phyloP scores from a whole-genome alignment of 35 echinoderm and acorn worm species.

The Apostichopus parvimensis region DNA sequence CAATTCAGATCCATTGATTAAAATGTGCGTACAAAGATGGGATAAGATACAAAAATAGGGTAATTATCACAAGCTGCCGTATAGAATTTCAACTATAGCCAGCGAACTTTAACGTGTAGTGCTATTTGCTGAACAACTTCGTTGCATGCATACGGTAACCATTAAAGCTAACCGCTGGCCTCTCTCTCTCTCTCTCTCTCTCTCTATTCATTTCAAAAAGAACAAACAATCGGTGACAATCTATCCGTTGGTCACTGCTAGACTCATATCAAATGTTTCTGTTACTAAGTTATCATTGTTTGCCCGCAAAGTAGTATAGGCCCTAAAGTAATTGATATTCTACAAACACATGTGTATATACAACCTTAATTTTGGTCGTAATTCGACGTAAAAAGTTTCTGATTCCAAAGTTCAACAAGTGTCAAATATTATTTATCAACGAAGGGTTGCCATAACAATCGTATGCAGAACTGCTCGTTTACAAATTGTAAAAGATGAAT shows the following conservation, averaged over 20 bases:
- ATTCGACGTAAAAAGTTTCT: not conserved
- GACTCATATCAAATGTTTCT: not conserved
- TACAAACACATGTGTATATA: not conserved
- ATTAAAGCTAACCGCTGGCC: too few species aligned
- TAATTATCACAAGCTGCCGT: too few species aligned
- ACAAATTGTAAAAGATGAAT: too few species aligned
- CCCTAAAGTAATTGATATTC: not conserved
- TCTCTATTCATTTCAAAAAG: too few species aligned
- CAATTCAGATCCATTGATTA: too few species aligned
- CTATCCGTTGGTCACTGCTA: not conserved
- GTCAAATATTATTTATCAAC: not conserved
- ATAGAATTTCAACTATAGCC: too few species aligned
- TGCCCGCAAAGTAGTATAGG: not conserved
- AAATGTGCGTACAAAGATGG: too few species aligned
- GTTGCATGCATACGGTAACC: too few species aligned
- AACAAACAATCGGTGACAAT: not conserved
- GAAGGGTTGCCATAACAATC: not conserved
- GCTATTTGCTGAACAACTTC: too few species aligned
- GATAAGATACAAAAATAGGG: too few species aligned
- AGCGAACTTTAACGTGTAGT: too few species aligned
- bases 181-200: too few species aligned
- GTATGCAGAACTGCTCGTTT: not conserved
- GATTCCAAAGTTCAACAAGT: conserved; percentile 4
- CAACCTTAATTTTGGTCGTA: not conserved
- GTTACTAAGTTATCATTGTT: not conserved